Conservation (phyloP, 2,113 vertebrate genomes). For the Romanogobio albipinnatus region DNA sequence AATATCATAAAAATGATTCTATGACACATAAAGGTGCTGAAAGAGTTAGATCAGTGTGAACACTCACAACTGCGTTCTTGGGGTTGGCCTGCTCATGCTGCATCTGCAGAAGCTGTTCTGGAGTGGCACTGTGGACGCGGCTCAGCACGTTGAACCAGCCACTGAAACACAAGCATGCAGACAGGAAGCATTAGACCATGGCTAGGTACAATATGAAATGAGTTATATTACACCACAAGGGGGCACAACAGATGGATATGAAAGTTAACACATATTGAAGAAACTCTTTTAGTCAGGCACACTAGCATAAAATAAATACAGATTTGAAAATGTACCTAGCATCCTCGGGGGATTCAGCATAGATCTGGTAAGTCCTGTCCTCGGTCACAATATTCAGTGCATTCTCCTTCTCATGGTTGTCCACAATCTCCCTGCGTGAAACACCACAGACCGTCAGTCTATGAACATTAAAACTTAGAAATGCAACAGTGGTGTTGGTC, state of each 20-base stretch:
- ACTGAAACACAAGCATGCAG: constrained; percentile 64
- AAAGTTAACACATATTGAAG: neutral
- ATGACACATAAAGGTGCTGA: neutral
- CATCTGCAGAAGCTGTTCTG: constrained; percentile 89
- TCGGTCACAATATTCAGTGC: constrained; percentile 89
- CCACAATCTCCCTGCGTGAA: constrained; percentile 85
- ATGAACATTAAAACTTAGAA: neutral
- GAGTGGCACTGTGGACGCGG: constrained; percentile 84
- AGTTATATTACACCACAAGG: constrained; percentile 22
- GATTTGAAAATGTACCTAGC: constrained; percentile 78
- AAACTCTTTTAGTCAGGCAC: neutral
- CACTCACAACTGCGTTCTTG: constrained; percentile 90
- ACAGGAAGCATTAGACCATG: neutral
- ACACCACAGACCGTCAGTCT: neutral
- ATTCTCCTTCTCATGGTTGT: constrained; percentile 93
- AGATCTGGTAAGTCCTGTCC: constrained; percentile 89
- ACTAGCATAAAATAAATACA: constrained; percentile 17
- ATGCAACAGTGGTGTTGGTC: neutral
- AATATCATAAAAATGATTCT: constrained; percentile 29
- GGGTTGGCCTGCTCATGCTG: constrained; percentile 92
- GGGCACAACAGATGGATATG: neutral
- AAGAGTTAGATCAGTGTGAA: neutral
- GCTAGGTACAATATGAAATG: constrained; percentile 12
- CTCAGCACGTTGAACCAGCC: constrained; percentile 92
- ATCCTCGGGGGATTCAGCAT: constrained; percentile 90